Evolutionary conservation across 2,113 vertebrate species (phyloP), one percentile per base, ranked within the genome.

Genomic region (Rhea pennata): DNA sequence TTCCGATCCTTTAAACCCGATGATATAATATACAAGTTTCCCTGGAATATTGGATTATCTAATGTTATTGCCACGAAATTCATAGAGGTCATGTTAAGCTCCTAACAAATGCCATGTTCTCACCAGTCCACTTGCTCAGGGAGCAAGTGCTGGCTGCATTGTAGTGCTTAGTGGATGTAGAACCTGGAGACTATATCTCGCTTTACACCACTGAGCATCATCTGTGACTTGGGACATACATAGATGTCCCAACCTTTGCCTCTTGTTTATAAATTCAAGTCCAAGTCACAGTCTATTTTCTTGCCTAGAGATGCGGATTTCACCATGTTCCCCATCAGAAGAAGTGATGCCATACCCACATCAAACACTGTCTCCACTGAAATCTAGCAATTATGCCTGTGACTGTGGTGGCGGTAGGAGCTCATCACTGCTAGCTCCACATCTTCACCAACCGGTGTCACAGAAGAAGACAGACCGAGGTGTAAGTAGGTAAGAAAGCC

Each of bases 81-180:
- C 20, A 64, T 9, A 83, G 20, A 20, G 15, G 31, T 56, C 10
- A n/a, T 84, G 76, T 67, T 73, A 56, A 73, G n/a, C 14, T 61
- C 9, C 56, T 58, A 6, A 0, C 36, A 44, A 78, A 20, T 16
- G 23, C 4, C 10, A 27, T 13, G 39, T 6, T 22, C 7, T 73
- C 36, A 70, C 31, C 9, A 51, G 21, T 24, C 61, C 19, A 2
- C 14, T 71, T 74, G 36, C 7, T 54, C 15, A 23, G 76, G 61
- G 44, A 81, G 15, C 0, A 0, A 20, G 14, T 54, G 19, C 33
- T 65, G 53, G n/a, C 1, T 16, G 15, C 31, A 39, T 42, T 16
- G 6, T 8, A 69, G 21, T 23, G 23, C 12, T 91, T 92, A 12
- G 20, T 12, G 39, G 50, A 15, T 80, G 46, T 0, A 1, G 33